Evolutionary conservation across 2,113 vertebrate genomes (phyloP), one percentile per base, ranked within the genome.

Genomic region (Phalacrocorax pelagicus): DNA sequence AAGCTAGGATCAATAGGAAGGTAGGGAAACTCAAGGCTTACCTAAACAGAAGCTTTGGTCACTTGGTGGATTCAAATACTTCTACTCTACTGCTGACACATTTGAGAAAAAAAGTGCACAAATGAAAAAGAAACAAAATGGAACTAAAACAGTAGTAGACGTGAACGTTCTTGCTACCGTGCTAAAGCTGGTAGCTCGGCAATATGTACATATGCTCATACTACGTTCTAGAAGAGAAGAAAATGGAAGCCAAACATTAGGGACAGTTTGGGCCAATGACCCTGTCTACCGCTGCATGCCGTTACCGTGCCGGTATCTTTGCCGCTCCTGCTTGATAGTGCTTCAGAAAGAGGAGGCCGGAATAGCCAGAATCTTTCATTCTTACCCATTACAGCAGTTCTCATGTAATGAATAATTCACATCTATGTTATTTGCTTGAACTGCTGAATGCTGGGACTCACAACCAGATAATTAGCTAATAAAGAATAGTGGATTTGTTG

Each of bases 381-480:
- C 62, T 32, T 26, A 70, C 21, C 67, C 51, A 44, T 73, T 87
- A 57, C 2, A 1, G 59, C 42, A 79, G 47, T 58, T 77, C 47
- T 71, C 42, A 20, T 9, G 12, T 32, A 92, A 92, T 87, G 85
- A 95, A 80, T 88, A 94, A 95, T 96, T 94, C 85, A 93, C 55
- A 61, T 88, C 54, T 61, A 77, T 1, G 15, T 54, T 82, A 91
- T 73, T 88, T 92, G 47, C 88, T 86, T 88, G 51, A 94, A 77
- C 49, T 81, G 58, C 70, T 80, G 62, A 93, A 90, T 47, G 85
- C 42, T 90, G 75, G 79, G 66, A 77, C 70, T 77, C 57, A 57
- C 44, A 69, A 94, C 34, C 62, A 94, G 66, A 61, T 80, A 91
- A 96, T 88, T 90, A 95, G 66, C 58, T 92, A 90, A 94, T 83